These are phyloP conservation scores for Barnardius zonarius DNA, from an alignment of 2,113 vertebrate species.

Conservation along the genomic window DNA sequence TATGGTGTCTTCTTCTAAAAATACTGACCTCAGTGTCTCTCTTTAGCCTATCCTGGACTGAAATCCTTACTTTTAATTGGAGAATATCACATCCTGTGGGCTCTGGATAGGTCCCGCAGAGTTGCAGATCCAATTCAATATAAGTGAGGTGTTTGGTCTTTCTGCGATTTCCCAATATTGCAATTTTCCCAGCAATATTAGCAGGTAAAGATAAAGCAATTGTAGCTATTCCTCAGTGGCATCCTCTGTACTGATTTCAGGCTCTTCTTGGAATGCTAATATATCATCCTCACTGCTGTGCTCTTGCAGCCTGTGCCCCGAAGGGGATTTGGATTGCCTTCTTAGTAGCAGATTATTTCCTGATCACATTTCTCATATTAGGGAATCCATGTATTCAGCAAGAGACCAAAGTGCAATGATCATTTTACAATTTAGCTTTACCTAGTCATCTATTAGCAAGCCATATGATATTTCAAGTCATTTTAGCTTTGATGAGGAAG, in stretches of 20 bases:
- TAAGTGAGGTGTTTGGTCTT: background rate
- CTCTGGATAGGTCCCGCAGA: background rate
- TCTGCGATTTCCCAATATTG: constrained; percentile 26
- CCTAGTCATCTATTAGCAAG: constrained; percentile 53
- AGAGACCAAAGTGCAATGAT: constrained; percentile 17
- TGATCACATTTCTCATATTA: constrained; percentile 58
- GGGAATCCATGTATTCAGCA: constrained; percentile 6
- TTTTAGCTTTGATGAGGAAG: constrained; percentile 38
- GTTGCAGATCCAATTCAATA: background rate
- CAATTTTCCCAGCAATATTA: constrained; percentile 11
- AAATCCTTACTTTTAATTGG: background rate
- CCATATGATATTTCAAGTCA: background rate
- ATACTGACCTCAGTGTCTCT: background rate
- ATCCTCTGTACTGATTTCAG: constrained; percentile 25
- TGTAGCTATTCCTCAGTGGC: constrained; percentile 41
- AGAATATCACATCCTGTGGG: background rate
- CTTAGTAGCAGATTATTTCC: constrained; percentile 59
- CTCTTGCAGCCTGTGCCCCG: constrained; percentile 8
- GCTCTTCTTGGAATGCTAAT: constrained; percentile 65
- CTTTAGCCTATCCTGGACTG: background rate
- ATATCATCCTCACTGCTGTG: background rate
- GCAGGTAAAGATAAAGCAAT: constrained; percentile 43
- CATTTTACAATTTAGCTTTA: constrained; percentile 56
- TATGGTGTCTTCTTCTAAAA: background rate
- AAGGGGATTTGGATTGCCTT: constrained; percentile 46